Evolutionary conservation across 2,113 vertebrate species (phyloP), one percentile per base, ranked within the genome.

Genomic region (Nematolebias whitei): DNA sequence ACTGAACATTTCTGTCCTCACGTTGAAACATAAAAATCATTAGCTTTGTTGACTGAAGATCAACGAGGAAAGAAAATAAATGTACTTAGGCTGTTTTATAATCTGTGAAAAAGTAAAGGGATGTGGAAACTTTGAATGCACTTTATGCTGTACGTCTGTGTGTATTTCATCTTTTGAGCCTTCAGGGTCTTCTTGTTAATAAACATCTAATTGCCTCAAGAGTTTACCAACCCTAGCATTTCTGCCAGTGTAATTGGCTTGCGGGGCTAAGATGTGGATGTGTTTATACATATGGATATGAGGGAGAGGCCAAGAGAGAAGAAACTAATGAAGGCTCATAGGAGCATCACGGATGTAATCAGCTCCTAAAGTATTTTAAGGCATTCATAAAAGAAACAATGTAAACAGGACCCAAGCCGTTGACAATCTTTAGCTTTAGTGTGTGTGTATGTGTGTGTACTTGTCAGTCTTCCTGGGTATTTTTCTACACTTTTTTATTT

Each of bases 231-330:
- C 56, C 45, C 47, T 57, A 49, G 52, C 40, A 26, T 64, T 56
- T 74, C 55, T 70, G 72, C 47, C 45, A 64, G 54, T 62, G 43
- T 85, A 82, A 85, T 82, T 85, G 74, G 64, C 71, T 85, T 8
- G 24, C 62, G 26, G 48, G 38, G 52, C 15, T 14, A 26, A 66
- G 62, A n/a, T 71, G 44, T 52, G 29, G 40, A 24, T 58, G 56
- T 53, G 26, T 70, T 22, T 7, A 58, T 71, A 49, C 32, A 15
- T 43, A 61, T 62, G 26, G 48, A 38, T 72, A 12, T 47, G 18
- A 38, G 39, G 7, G 29, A 50, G 70, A 48, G 47, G 20, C n/a
- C 32, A 35, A 8, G 32, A 35, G 32, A 35, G 44, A 67, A 43
- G 40, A 39, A 61, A 54, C 55, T 82, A 76, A 76, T 74, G 69